Evolutionary conservation across 2,888 invertebrate species (phyloP).

Genomic region (Mayetiola destructor): DNA sequence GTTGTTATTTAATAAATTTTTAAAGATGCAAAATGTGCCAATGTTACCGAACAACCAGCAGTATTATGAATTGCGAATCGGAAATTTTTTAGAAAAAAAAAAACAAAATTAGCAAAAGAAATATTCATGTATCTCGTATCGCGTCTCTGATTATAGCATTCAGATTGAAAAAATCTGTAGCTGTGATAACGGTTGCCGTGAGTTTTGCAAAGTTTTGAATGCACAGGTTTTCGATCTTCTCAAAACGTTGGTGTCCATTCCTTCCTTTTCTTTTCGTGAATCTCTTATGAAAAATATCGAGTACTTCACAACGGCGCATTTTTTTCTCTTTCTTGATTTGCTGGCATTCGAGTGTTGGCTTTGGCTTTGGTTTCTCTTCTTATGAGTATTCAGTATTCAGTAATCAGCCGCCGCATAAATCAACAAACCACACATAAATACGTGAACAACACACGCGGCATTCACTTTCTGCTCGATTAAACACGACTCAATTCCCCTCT

Average conservation of each 20-base stretch:
- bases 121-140: no score
- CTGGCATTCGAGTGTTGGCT: background rate
- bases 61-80: no score
- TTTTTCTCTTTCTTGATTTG: background rate
- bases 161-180: constrained; percentile 11
- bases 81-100: no score
- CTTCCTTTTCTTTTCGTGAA: no score
- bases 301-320: no score
- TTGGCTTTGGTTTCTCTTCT: background rate
- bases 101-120: no score
- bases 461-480: constrained; percentile 6
- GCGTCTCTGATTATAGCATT: no score
- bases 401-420: constrained; percentile 13
- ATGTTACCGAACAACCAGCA: no score
- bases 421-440: constrained; percentile 9
- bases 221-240: background rate
- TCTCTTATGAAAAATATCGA: no score
- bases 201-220: background rate
- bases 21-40: no score
- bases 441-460: background rate
- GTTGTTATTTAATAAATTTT: no score
- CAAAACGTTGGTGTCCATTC: no score
- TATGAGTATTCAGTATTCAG: background rate
- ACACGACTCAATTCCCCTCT: background rate
- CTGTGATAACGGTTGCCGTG: background rate